Percentiles rank a stretch among this genome's conserved stretches.
Conservation (phyloP, 2,888 invertebrate genomes). For the Meloe dianella region DNA sequence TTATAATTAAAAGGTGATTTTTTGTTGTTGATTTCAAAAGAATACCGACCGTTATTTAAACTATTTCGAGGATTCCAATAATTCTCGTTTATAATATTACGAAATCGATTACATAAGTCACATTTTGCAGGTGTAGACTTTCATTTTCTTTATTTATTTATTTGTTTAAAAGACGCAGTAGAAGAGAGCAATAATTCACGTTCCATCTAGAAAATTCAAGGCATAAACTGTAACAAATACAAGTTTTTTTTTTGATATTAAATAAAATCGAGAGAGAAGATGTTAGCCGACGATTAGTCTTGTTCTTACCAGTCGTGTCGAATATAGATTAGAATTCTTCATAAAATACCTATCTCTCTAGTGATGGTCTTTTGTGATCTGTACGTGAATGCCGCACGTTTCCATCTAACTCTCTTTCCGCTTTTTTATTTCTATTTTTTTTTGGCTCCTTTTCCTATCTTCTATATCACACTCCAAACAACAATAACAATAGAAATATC, state of each 20-base stretch:
- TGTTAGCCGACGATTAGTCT: constrained; percentile 32
- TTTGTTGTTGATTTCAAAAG: background rate
- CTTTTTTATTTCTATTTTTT: too few relatives aligned
- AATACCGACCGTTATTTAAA: background rate
- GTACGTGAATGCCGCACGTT: constrained; percentile 2
- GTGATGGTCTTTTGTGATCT: constrained; percentile 3
- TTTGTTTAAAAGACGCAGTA: background rate
- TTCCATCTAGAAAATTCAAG: constrained; percentile 1
- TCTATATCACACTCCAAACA: background rate
- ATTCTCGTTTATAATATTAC: background rate
- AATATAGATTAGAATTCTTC: constrained; percentile 34
- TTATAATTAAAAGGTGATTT: too few relatives aligned
- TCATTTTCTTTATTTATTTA: background rate
- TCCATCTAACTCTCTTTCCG: background rate
- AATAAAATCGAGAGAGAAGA: constrained; percentile 17
- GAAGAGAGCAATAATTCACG: background rate
- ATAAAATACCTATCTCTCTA: constrained; percentile 21
- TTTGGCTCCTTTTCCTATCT: background rate
- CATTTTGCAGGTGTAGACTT: background rate
- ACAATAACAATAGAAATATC: background rate
- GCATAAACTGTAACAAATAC: background rate
- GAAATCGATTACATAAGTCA: background rate
- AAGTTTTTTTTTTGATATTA: background rate
- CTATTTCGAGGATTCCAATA: background rate
- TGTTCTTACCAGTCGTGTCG: constrained; percentile 29